Evolutionary conservation across 2,797 vertebrate species (phyloP), one percentile per base, ranked within the genome.

Genomic region (Rhabdophis nuchalis): DNA sequence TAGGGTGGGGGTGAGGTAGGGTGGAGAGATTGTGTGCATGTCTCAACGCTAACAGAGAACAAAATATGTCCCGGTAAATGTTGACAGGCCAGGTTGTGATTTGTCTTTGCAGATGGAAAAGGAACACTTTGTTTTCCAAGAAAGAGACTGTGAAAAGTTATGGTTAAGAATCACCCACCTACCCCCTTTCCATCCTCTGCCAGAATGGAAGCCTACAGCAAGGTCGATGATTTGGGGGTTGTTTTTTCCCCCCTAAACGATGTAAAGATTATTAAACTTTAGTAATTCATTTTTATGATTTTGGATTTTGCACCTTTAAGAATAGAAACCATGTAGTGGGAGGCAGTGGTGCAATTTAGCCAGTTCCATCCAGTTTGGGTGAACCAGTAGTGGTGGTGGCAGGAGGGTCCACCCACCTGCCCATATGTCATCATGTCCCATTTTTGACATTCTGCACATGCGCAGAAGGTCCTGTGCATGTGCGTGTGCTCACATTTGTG

Each of bases 201-300:
- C 94, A 18, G 29, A 23, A n/a, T 32, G n/a, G 16, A 86, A n/a
- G 56, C n/a, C 50, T 32, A 46, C 16, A 72, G 68, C 32, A 20
- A 2, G 20, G 32, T 72, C 16, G 1, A 92, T 93, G 95, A 93
- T 93, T 93, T 32, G 61, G 56, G 90, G 94, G 94, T 96, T 93
- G 93, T 58, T 58, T 93, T 95, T 57, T 57, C 93, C 94, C 93
- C 94, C 96, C 61, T 93, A 96, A 96, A 96, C 91, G 1, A 64
- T 64, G 60, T n/a, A 95, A 94, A 96, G 94, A 95, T 95, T 93
- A 95, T 91, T 64, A 72, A 27, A 11, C 20, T 64, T 36, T 32
- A 86, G 7, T 25, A 64, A 23, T 5, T 60, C 32, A 10, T 58
- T 61, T 90, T 16, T 11, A 8, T 18, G 50, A 25, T 10, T 32